These are phyloP conservation scores for Peromyscus melanophrys DNA, from an alignment of 2,797 vertebrate genomes.

Conservation along the genomic window DNA sequence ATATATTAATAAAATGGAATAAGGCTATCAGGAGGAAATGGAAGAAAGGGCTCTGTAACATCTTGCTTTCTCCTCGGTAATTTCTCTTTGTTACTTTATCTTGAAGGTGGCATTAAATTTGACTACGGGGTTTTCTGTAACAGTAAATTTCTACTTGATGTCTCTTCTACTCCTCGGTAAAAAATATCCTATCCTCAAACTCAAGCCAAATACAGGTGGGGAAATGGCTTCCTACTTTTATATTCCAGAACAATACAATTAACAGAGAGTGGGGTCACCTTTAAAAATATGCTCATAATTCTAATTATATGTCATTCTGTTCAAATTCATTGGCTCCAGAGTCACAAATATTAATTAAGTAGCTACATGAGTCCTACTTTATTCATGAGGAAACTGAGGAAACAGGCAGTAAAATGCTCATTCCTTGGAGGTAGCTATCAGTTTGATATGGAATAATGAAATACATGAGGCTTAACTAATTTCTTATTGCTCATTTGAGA, in stretches of 20 bases:
- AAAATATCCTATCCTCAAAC: not conserved
- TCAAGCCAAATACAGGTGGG: not conserved
- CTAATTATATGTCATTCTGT: slow-evolving; percentile 13
- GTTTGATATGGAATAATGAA: not conserved
- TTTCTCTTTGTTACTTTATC: slow-evolving; percentile 4
- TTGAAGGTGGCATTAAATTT: slow-evolving; percentile 33
- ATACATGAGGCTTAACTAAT: not conserved
- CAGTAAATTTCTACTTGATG: slow-evolving; percentile 33
- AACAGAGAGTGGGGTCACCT: slow-evolving; percentile 40
- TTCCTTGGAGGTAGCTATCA: not conserved
- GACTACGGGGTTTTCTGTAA: slow-evolving; percentile 45
- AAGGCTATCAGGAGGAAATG: slow-evolving; percentile 32
- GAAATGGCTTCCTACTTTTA: slow-evolving; percentile 31
- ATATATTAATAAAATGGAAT: slow-evolving; percentile 40
- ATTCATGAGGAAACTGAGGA: slow-evolving; percentile 36
- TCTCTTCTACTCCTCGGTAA: not conserved
- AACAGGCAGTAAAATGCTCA: not conserved
- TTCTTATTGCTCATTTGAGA: not conserved
- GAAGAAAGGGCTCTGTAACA: not conserved
- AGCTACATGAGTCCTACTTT: not conserved
- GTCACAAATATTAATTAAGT: slow-evolving; percentile 48
- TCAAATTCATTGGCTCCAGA: slow-evolving; percentile 14
- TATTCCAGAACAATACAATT: slow-evolving; percentile 36
- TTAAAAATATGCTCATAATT: not conserved
- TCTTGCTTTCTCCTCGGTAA: not conserved